phyloP scores from a whole-genome alignment of 2,113 vertebrate genomes.

The Myxocyprinus asiaticus region DNA sequence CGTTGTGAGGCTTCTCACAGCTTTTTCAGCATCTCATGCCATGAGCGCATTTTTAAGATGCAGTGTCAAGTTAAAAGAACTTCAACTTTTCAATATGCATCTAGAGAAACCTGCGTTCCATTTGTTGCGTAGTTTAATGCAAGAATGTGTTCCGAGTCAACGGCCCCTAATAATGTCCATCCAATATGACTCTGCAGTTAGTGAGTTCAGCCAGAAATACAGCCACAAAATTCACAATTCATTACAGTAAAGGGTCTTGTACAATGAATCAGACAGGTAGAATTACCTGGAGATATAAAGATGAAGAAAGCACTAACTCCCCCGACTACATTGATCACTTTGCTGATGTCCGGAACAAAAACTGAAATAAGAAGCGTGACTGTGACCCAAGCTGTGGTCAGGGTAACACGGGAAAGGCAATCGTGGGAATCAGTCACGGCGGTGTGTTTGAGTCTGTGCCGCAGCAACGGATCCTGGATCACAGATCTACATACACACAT shows the following conservation, averaged over 20 bases:
- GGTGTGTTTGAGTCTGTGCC: conserved; percentile 16
- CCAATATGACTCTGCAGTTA: too few species aligned
- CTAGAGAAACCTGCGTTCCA: too few species aligned
- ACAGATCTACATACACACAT: conserved; percentile 77
- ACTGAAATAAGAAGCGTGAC: conserved; percentile 79
- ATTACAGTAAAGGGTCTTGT: too few species aligned
- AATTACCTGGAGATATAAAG: conserved; percentile 92
- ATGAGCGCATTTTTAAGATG: too few species aligned
- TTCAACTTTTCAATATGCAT: too few species aligned
- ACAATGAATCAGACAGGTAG: neutral
- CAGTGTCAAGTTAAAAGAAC: too few species aligned
- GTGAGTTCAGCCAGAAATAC: neutral
- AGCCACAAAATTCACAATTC: neutral
- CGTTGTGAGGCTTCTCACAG: too few species aligned
- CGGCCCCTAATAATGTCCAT: too few species aligned
- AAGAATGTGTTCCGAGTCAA: too few species aligned
- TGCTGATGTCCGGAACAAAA: conserved; percentile 87
- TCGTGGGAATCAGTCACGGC: conserved; percentile 53
- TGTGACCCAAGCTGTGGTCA: conserved; percentile 83
- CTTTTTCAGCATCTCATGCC: too few species aligned
- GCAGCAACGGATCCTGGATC: conserved; percentile 79
- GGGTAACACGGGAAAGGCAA: conserved; percentile 62
- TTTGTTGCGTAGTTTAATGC: too few species aligned
- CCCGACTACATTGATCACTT: conserved; percentile 86
- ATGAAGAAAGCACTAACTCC: conserved; percentile 94